Conservation (phyloP, 2,797 vertebrate species). For the Galago senegalensis region DNA sequence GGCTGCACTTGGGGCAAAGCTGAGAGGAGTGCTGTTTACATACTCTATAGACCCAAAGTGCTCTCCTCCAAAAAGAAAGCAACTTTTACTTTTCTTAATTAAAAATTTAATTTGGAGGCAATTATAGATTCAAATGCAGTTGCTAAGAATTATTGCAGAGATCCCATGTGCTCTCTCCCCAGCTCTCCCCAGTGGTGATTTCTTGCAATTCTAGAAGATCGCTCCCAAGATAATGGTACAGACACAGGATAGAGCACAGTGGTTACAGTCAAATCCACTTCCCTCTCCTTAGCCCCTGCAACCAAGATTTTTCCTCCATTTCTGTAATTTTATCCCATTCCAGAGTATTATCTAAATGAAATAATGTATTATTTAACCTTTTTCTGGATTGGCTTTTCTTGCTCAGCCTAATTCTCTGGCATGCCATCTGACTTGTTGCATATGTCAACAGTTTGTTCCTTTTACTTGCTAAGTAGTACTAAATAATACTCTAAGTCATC, state of each 20-base stretch:
- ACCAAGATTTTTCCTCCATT: not conserved
- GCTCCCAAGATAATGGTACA: rapidly evolving
- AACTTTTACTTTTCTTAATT: not conserved
- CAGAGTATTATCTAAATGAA: not conserved
- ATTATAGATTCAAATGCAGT: not conserved
- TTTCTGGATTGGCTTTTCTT: not conserved
- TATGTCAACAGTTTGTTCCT: not conserved
- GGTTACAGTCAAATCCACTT: not conserved
- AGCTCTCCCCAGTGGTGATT: rapidly evolving
- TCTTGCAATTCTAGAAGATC: not conserved
- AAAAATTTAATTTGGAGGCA: not conserved
- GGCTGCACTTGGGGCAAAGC: not conserved
- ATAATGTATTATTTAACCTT: not conserved
- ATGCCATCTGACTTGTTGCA: not conserved
- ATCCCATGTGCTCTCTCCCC: not conserved
- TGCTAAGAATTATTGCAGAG: not conserved
- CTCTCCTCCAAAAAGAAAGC: not conserved
- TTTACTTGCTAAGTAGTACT: not conserved
- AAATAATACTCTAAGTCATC: not conserved
- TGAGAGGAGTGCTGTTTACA: not conserved
- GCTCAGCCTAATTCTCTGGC: not conserved
- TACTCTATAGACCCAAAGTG: not conserved
- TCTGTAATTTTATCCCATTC: not conserved
- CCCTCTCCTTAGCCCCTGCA: not conserved
- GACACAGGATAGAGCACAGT: rapidly evolving